Evolutionary conservation across 2,797 vertebrate species (phyloP).

Genomic region (Lagodon rhomboides): DNA sequence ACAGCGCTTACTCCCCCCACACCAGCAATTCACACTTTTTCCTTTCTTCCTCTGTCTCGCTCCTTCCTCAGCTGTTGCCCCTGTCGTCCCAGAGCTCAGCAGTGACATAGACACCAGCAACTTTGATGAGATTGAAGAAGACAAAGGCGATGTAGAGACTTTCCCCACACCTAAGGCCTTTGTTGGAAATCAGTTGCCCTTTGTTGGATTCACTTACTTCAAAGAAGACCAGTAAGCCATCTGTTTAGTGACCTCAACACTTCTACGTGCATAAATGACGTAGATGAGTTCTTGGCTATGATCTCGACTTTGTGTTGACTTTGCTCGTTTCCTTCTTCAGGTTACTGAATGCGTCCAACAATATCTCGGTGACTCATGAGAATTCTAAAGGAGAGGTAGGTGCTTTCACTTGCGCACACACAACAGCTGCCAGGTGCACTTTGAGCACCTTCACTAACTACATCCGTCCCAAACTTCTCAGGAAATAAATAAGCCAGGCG

Average conservation of each 20-base stretch:
- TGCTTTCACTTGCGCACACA: constrained; percentile 25
- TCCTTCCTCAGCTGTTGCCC: constrained; percentile 89
- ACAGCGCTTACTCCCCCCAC: constrained; percentile 28
- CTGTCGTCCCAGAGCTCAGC: constrained; percentile 97
- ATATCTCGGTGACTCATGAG: constrained; percentile 89
- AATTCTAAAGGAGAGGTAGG: constrained; percentile 90
- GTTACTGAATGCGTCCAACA: constrained; percentile 91
- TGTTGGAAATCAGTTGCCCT: constrained; percentile 98
- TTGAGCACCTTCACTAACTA: not conserved
- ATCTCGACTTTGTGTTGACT: constrained; percentile 21
- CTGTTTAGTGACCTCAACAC: not conserved
- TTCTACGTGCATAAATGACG: not conserved
- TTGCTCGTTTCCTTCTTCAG: constrained; percentile 78
- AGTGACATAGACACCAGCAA: constrained; percentile 99
- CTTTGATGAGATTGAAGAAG: constrained; percentile 98
- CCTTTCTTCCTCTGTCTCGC: not conserved
- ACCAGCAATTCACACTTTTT: constrained; percentile 23
- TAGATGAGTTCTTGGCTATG: constrained; percentile 3
- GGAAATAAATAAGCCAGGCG: constrained; percentile 10
- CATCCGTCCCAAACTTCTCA: not conserved
- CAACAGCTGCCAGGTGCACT: constrained; percentile 14
- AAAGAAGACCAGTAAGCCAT: constrained; percentile 95
- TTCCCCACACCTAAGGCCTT: constrained; percentile 98
- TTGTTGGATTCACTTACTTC: constrained; percentile 99
- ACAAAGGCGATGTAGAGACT: constrained; percentile 97